A percentile compares a stretch with the other conserved stretches of the same genome.
These are phyloP conservation scores for Aleiodes sp. DNA, from an alignment of 1,140 invertebrate genomes.

Conservation along the genomic window DNA sequence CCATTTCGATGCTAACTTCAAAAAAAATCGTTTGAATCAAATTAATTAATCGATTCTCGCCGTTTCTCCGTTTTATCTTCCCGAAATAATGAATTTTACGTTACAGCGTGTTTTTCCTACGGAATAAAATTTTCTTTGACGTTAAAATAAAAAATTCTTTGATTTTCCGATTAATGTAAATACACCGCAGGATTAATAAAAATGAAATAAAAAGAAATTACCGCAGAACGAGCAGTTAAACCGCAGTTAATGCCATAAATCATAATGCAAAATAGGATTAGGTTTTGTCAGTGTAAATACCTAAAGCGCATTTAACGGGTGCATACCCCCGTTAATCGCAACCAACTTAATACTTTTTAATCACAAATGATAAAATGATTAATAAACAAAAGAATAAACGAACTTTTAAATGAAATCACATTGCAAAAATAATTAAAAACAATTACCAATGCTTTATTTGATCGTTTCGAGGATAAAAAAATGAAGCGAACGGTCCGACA, in stretches of 20 bases:
- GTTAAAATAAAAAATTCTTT: constrained; percentile 56
- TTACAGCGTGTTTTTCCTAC: constrained; percentile 34
- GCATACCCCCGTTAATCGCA: constrained; percentile 63
- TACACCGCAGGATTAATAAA: constrained; percentile 62
- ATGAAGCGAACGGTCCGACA: constrained; percentile 17
- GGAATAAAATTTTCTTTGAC: constrained; percentile 54
- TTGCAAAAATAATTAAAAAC: not conserved
- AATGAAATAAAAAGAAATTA: constrained; percentile 21
- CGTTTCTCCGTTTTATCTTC: constrained; percentile 6
- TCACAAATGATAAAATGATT: constrained; percentile 56
- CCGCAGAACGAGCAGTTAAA: constrained; percentile 64
- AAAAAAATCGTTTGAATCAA: not conserved
- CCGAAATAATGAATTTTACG: not conserved
- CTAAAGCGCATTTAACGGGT: constrained; percentile 63
- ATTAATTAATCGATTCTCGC: not conserved
- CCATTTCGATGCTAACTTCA: too few species aligned
- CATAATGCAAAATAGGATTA: constrained; percentile 63
- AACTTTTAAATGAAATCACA: too few species aligned
- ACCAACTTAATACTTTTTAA: constrained; percentile 65
- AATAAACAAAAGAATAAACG: constrained; percentile 40
- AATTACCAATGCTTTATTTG: not conserved
- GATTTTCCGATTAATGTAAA: constrained; percentile 54
- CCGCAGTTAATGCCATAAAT: constrained; percentile 44
- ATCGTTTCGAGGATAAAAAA: too few species aligned
- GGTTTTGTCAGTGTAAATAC: constrained; percentile 66